Conservation (phyloP, 2,888 invertebrate species). For the Coleophora deauratella region DNA sequence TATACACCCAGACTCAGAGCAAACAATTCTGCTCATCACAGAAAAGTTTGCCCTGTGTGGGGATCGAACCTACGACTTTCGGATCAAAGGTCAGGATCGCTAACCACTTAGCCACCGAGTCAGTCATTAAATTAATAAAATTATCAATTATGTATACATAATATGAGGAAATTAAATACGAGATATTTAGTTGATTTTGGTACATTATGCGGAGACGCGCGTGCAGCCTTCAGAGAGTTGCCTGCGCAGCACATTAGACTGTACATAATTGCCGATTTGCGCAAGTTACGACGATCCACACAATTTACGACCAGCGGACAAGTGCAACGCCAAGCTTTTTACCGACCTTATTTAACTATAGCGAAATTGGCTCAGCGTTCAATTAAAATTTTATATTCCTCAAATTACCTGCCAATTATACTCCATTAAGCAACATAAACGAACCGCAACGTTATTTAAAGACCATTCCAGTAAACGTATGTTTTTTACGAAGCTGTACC, state of each 20-base stretch:
- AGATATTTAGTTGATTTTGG: constrained; percentile 44
- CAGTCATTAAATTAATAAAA: no score
- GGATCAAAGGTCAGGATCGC: no score
- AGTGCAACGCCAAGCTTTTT: constrained; percentile 48
- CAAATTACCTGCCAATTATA: constrained; percentile 66
- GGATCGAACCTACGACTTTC: no score
- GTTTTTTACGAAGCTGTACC: no score
- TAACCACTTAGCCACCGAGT: no score
- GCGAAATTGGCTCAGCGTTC: constrained; percentile 51
- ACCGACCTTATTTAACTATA: constrained; percentile 22
- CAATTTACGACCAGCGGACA: constrained; percentile 71
- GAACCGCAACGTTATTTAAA: constrained; percentile 30
- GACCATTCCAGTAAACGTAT: constrained; percentile 19
- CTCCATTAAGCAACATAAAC: constrained; percentile 48
- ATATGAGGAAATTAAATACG: constrained; percentile 2
- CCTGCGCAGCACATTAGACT: constrained; percentile 50
- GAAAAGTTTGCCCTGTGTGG: no score
- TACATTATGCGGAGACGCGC: constrained; percentile 31
- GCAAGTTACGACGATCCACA: constrained; percentile 67
- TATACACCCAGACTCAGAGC: no score
- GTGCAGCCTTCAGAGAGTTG: constrained; percentile 19
- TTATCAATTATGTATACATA: no score
- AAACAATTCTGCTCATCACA: no score
- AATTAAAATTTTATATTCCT: constrained; percentile 63
- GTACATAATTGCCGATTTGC: constrained; percentile 68